Base-by-base conservation (phyloP, 1,140 invertebrate species). In the Bombus soroeensis region DNA sequence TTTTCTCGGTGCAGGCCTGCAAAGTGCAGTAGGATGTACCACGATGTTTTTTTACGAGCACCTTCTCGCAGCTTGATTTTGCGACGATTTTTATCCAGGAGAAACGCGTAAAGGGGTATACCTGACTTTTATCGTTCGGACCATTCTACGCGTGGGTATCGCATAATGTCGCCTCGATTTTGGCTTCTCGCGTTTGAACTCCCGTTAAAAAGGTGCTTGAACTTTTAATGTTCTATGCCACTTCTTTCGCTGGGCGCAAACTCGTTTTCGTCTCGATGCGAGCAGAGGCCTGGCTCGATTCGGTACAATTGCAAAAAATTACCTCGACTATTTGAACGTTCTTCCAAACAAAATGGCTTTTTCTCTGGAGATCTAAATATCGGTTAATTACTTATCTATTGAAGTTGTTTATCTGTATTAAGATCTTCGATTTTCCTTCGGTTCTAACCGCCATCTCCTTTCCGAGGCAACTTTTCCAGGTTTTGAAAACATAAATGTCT, bases 191-290 rank as follows among this genome's bases (percentile, higher is more conserved):
- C n/a, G 41, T 28, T n/a, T 9, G 34, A 39, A 66, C n/a, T 37
- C 32, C n/a, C 57, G 59, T n/a, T 34, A 18, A 53, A 66, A n/a
- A 62, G 81, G 41, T 83, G 9, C 34, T 75, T 83, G 72, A 83
- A 83, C 81, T 37, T 75, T 75, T 68, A 68, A 64, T 15, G 75
- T n/a, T 62, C 37, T 47, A 41, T 77, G 37, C 34, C 53, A 34
- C 37, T 37, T 47, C 47, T 13, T 28, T 68, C 47, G 47, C 47
- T 53, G 37, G 12, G n/a, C n/a, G 28, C 32, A 53, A 70, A 80
- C 78, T 80, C 25, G 41, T 78, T 83, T 74, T 57, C 47, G 32
- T 59, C 22, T 57, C 25, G 25, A 76, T 9, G 6, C 12, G 74
- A 28, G 3, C 25, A 59, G 22, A 37, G 2, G 9, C 25, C 8